Conservation (phyloP, 2,888 invertebrate genomes). For the Panopea generosa region DNA sequence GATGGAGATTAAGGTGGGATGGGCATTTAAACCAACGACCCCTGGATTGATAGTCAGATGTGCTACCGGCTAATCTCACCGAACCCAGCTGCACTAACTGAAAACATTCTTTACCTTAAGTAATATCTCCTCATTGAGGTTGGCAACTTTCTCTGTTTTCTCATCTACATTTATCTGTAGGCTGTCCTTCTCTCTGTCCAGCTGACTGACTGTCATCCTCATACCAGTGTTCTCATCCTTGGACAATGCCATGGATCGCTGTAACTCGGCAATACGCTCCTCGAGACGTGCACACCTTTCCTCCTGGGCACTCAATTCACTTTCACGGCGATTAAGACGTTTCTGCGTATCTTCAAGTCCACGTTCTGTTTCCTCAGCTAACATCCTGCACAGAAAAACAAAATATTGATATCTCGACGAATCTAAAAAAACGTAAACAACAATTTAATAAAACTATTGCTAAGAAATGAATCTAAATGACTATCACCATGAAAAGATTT, state of each 20-base stretch:
- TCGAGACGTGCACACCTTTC: constrained; percentile 77
- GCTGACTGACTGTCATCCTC: constrained; percentile 76
- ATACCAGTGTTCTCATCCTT: constrained; percentile 80
- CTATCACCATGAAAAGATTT: too few species aligned
- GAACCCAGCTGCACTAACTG: too few species aligned
- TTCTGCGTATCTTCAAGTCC: constrained; percentile 79
- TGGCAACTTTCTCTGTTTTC: constrained; percentile 82
- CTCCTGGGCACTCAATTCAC: constrained; percentile 78
- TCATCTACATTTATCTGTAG: constrained; percentile 83
- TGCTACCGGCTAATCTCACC: too few species aligned
- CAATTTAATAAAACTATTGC: too few species aligned
- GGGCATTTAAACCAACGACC: too few species aligned
- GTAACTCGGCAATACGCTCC: constrained; percentile 73
- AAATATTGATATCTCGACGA: too few species aligned
- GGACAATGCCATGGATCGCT: constrained; percentile 63
- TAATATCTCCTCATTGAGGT: constrained; percentile 78
- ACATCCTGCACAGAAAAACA: constrained; percentile 71
- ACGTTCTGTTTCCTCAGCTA: constrained; percentile 84
- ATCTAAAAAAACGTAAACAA: too few species aligned
- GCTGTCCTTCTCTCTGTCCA: constrained; percentile 84
- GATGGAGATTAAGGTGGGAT: too few species aligned
- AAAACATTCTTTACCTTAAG: constrained; percentile 78
- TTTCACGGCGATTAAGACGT: constrained; percentile 77
- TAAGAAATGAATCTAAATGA: too few species aligned
- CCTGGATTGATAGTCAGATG: too few species aligned